Base-by-base conservation (phyloP, 2,113 vertebrate species). In the Columba janthina region DNA sequence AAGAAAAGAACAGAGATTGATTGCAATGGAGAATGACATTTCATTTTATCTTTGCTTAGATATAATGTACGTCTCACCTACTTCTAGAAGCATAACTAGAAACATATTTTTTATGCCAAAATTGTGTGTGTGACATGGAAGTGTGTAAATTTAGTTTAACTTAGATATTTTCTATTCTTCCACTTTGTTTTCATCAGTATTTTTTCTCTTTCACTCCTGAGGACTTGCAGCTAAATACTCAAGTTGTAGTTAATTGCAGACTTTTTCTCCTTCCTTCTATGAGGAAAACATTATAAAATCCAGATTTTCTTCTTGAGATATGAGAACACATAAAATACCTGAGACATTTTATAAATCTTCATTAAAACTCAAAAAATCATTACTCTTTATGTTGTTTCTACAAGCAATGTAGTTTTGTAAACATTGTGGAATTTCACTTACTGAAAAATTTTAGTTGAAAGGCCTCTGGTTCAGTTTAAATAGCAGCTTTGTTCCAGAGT, bases 371-470 rank as follows among this genome's bases (percentile, higher is more conserved):
- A 78, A 91, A 96, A 56, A 60, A 22, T 38, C 29, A 62, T 79
- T 61, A 9, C 17, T 80, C 61, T 31, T 75, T 26, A 32, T 58
- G 24, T 31, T 40, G 26, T 69, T 89, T 88, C 74, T 79, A 58
- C 34, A 82, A 81, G 31, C 15, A 40, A 26, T 83, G 4, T 12
- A 51, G 17, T 73, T 95, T 64, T 48, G 28, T 92, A 93, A 94
- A 92, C 57, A 82, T 94, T 80, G 66, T 88, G 85, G 67, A 91
- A 66, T 74, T 91, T 83, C 75, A 75, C 61, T 93, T 91, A 51
- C 44, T 70, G 82, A 89, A 89, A 89, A 85, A 54, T 26, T 67
- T 58, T 87, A 74, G 70, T 85, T 81, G 58, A 91, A 91, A 69
- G 57, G 36, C 24, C 15, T 70, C 36, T 94, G 60, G n/a, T 84